Evolutionary conservation across 2,888 invertebrate genomes (phyloP), one percentile per base, ranked within the genome.

Genomic region (Odontomyia ornata): DNA sequence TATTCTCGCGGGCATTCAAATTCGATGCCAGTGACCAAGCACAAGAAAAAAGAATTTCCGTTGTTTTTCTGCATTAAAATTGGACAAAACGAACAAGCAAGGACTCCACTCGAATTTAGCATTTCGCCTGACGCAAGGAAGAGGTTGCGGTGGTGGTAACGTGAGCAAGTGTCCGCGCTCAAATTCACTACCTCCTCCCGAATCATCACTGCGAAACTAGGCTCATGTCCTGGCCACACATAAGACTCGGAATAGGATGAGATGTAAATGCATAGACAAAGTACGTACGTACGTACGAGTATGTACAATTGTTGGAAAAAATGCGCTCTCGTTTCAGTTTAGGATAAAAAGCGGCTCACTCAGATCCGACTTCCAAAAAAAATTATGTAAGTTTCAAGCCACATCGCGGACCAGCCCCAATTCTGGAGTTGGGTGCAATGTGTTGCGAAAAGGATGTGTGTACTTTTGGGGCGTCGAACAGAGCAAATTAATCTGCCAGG

Each of bases 401-500:
- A 47, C 36, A 47, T 69, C 69, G 69, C 69, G 69, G 69, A 69
- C 47, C 15, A 69, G 60, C 60, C 60, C 60, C 60, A 60, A 25
- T 18, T 23, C 60, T 18, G 23, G 25, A 18, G 11, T 4, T 23
- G n/a, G 28, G 25, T 46, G 30, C 36, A 36, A 36, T 36, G 9
- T 36, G 3, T 9, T 5, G 9, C 36, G 36, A 36, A 36, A 9
- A 69, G 78, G 56, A 73, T 57, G 57, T 77, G 67, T 77, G 76
- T 77, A 77, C 62, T 77, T 77, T 79, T 80, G 79, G 80, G 79
- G 77, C 79, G 79, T 80, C 79, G 77, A 79, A 80, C 77, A 76
- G 80, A 77, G 76, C 79, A 79, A 80, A 80, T 80, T 79, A 80
- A 80, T 80, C 80, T 80, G 76, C 80, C 77, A 75, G 79, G 78